Conservation (phyloP, 2,888 invertebrate genomes). For the Cephus pulcher region DNA sequence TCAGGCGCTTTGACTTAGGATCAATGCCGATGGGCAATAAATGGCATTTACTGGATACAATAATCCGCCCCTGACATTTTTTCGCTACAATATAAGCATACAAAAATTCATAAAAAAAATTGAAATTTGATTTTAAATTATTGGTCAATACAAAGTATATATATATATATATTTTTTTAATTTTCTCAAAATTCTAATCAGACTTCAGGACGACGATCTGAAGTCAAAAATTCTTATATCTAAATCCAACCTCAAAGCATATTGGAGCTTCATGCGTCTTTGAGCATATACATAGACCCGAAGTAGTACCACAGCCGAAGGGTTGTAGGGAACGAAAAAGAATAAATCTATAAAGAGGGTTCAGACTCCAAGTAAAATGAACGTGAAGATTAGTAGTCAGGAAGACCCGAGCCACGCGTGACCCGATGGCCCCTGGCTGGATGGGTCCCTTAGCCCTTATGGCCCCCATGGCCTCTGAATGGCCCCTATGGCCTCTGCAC, state of each 20-base stretch:
- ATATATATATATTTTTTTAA: no score
- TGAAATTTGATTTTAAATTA: no score
- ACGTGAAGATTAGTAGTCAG: slow-evolving; percentile 26
- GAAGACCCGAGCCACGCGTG: slow-evolving; percentile 35
- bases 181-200: neutral
- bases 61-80: no score
- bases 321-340: neutral
- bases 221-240: neutral
- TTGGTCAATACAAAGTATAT: no score
- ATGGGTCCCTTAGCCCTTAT: slow-evolving; percentile 26
- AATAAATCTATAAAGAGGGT: neutral
- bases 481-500: slow-evolving; percentile 33
- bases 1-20: no score
- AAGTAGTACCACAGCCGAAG: neutral
- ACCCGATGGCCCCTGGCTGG: slow-evolving; percentile 40
- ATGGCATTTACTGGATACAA: no score
- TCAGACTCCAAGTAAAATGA: neutral
- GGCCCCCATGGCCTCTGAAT: neutral
- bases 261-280: neutral
- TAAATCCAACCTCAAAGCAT: neutral
- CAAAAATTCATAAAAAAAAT: no score
- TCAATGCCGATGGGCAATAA: no score
- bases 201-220: neutral
- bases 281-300: neutral
- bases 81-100: no score